Conservation (phyloP, 2,888 invertebrate species). For the Oxycera nigricornis region DNA sequence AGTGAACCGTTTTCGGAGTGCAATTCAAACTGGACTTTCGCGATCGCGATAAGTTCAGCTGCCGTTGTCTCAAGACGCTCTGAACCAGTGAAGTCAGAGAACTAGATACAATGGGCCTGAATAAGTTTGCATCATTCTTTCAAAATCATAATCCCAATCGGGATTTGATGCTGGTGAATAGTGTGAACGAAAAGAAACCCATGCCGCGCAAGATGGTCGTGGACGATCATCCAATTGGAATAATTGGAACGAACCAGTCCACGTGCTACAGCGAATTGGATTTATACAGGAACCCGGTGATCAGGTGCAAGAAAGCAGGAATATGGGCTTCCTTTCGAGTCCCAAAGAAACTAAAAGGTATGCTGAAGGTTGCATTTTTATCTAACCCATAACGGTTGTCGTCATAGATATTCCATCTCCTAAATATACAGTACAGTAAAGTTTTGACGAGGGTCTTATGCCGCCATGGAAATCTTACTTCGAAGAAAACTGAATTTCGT, state of each 20-base stretch:
- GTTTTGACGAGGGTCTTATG: too few relatives aligned
- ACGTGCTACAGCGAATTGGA: conserved; percentile 56
- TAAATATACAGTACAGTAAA: too few relatives aligned
- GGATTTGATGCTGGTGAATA: conserved; percentile 37
- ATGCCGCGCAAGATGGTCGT: background rate
- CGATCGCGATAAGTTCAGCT: conserved; percentile 7
- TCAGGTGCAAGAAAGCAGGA: conserved; percentile 56
- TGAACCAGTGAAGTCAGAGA: background rate
- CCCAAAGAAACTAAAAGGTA: conserved; percentile 59
- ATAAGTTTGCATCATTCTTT: conserved; percentile 61
- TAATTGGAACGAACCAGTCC: conserved; percentile 31
- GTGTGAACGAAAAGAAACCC: conserved; percentile 21
- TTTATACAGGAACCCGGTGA: conserved; percentile 53
- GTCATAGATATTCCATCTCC: too few relatives aligned
- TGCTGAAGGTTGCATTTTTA: too few relatives aligned
- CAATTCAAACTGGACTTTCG: conserved; percentile 6
- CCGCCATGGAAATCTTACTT: too few relatives aligned
- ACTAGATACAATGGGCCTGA: conserved; percentile 56
- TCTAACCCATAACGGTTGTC: too few relatives aligned
- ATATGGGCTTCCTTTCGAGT: conserved; percentile 61
- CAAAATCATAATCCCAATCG: conserved; percentile 53
- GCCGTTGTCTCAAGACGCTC: background rate
- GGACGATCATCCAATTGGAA: conserved; percentile 27
- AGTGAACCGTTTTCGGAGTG: conserved; percentile 14
- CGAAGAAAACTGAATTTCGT: too few relatives aligned